Evolutionary conservation across 2,888 invertebrate species (phyloP), one percentile per base, ranked within the genome.

Genomic region (Liposcelis brunnea): DNA sequence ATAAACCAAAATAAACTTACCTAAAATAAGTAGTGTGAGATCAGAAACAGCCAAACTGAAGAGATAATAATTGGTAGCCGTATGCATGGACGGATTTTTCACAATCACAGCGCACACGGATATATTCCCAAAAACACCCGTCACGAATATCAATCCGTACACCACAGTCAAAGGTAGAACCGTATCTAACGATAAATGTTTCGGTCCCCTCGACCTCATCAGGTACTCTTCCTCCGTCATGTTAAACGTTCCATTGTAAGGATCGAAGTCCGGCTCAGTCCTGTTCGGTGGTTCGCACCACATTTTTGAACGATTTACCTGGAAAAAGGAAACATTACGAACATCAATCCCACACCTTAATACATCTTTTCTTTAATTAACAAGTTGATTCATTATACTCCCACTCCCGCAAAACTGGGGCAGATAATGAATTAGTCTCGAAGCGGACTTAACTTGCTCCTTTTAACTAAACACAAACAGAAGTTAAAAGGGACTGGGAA

Each of bases 61-160:
- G 42, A 91, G 69, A 59, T 91, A 93, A 59, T 85, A 91, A 59
- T 93, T 91, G 0, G 91, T 93, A 0, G 89, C 82, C 0, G 87
- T 86, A 55, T 86, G 87, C 79, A 93, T 80, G 6, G 79, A 73
- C 0, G 76, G 70, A 57, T 89, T 85, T 31, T 74, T 72, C 7
- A 80, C 72, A 44, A 91, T 89, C 11, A 91, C 89, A 35, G 81
- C 70, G 58, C 90, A 90, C 6, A 90, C 89, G 2, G 78, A 74
- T 19, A 81, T 65, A 58, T 91, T 91, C 2, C 91, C 91, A 40
- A 82, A 66, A 31, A 89, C 71, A 0, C 90, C 90, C 0, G 84
- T 81, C 40, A 87, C 62, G 61, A 90, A 87, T 49, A 90, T 81
- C 45, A 75, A 61, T 50, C 77, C 66, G 56, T 86, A 79, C 31